Conservation (phyloP, 2,888 invertebrate genomes). For the Elmis aenea region DNA sequence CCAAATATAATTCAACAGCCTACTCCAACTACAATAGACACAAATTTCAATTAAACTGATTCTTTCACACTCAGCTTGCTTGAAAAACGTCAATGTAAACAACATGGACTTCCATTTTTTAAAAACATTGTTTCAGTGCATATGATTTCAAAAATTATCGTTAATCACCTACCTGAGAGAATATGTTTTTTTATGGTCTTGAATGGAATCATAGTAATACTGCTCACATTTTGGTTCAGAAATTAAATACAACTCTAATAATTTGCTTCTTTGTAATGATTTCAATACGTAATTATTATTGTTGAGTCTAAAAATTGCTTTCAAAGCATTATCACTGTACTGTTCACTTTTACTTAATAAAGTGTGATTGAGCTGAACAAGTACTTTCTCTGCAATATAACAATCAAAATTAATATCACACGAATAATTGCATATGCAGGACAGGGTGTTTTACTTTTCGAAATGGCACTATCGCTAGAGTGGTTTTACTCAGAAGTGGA, state of each 20-base stretch:
- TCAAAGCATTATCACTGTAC: slow-evolving; percentile 80
- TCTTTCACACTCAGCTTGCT: too few relatives aligned
- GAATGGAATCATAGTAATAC: slow-evolving; percentile 81
- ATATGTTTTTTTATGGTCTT: slow-evolving; percentile 75
- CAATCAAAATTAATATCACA: slow-evolving; percentile 8
- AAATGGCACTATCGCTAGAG: too few relatives aligned
- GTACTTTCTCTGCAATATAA: slow-evolving; percentile 66
- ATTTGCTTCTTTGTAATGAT: slow-evolving; percentile 77
- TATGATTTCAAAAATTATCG: neutral
- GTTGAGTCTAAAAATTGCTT: slow-evolving; percentile 87
- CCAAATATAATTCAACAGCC: slow-evolving; percentile 69
- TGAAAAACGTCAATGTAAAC: too few relatives aligned
- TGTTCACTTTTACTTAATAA: slow-evolving; percentile 88
- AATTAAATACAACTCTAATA: slow-evolving; percentile 74
- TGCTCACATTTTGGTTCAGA: slow-evolving; percentile 83
- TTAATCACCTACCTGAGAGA: slow-evolving; percentile 51
- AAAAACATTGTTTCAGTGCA: neutral
- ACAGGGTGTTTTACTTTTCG: too few relatives aligned
- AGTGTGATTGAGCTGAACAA: slow-evolving; percentile 86
- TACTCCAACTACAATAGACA: slow-evolving; percentile 72
- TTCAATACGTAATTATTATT: slow-evolving; percentile 94
- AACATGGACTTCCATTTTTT: too few relatives aligned
- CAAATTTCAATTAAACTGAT: neutral
- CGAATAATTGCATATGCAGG: too few relatives aligned
- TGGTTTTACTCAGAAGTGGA: too few relatives aligned